Evolutionary conservation across 2,888 invertebrate species (phyloP).

Genomic region (Erebia palarica): DNA sequence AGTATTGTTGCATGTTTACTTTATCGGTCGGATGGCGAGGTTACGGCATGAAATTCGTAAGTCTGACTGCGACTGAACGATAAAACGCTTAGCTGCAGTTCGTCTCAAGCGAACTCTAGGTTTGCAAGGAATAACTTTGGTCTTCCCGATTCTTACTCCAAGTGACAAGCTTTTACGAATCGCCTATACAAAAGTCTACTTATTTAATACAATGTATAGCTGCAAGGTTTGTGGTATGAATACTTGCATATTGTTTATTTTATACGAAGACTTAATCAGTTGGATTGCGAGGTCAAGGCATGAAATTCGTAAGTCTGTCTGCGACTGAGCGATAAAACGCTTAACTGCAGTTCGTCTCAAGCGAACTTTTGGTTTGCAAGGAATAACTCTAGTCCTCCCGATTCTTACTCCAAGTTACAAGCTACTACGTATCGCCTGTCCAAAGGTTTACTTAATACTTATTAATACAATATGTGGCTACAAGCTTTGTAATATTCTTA

Average conservation of each 20-base stretch:
- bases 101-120: slow-evolving; percentile 56
- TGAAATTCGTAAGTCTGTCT: slow-evolving; percentile 57
- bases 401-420: slow-evolving; percentile 16
- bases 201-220: too few species aligned
- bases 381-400: slow-evolving; percentile 46
- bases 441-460: too few species aligned
- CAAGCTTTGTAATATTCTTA: too few species aligned
- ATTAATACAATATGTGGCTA: too few species aligned
- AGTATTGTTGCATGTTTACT: slow-evolving; percentile 32
- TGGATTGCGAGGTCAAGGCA: slow-evolving; percentile 44
- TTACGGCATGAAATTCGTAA: slow-evolving; percentile 52
- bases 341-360: slow-evolving; percentile 64
- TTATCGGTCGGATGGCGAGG: slow-evolving; percentile 32
- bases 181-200: not conserved
- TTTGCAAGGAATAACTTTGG: slow-evolving; percentile 55
- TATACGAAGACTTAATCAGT: slow-evolving; percentile 17
- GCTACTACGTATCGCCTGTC: slow-evolving; percentile 19
- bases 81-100: slow-evolving; percentile 76
- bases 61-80: slow-evolving; percentile 65
- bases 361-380: slow-evolving; percentile 57
- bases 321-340: slow-evolving; percentile 74
- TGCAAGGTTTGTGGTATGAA: too few species aligned
- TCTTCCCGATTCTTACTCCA: slow-evolving; percentile 42
- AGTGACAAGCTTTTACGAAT: slow-evolving; percentile 35
- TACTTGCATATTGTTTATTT: too few species aligned